Base-by-base conservation (phyloP, 2,888 invertebrate genomes). In the Apoda limacodes region DNA sequence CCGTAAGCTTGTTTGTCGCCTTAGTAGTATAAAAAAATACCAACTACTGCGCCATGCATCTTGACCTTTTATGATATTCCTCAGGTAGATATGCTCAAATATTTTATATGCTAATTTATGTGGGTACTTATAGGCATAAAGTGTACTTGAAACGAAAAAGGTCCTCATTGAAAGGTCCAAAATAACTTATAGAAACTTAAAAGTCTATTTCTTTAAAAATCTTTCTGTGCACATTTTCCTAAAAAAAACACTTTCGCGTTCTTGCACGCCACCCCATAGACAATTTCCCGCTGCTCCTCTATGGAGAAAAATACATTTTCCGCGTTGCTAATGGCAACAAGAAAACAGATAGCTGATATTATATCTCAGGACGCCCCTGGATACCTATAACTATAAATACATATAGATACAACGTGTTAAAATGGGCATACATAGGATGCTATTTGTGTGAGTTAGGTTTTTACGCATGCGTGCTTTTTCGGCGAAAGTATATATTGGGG, bases 391-490 rank as follows among this genome's bases (percentile, higher is more conserved):
- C 59, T 48, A 49, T 45, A 46, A 40, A 45, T 29, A 44, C 37
- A 35, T 32, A 30, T 44, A 46, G 39, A 39, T 40, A 42, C 43
- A 40, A 48, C 56, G 57, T 56, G 60, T 58, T 59, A 60, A 66
- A 67, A 62, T 62, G 54, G 56, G 58, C 61, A 68, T 66, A 67
- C 52, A 65, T 59, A 62, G 50, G 44, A 39, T 49, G 52, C 60
- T 58, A 60, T 59, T 61, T 60, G 67, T 60, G 69, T 68, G 69
- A 43, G 69, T 61, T 57, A 65, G 66, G 65, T 71, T 69, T 72
- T 72, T 60, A 80, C 78, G 78, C 78, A 80, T 78, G 78, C 78
- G 78, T 80, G 63, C 55, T 59, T 72, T 62, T 68, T 64, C 60
- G 54, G 50, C 48, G 60, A 74, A 75, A 70, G 69, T 74, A 68